Percentiles rank a stretch among this genome's conserved stretches.
phyloP scores from a whole-genome alignment of 1,140 invertebrate species.

The Coptotermes formosanus region DNA sequence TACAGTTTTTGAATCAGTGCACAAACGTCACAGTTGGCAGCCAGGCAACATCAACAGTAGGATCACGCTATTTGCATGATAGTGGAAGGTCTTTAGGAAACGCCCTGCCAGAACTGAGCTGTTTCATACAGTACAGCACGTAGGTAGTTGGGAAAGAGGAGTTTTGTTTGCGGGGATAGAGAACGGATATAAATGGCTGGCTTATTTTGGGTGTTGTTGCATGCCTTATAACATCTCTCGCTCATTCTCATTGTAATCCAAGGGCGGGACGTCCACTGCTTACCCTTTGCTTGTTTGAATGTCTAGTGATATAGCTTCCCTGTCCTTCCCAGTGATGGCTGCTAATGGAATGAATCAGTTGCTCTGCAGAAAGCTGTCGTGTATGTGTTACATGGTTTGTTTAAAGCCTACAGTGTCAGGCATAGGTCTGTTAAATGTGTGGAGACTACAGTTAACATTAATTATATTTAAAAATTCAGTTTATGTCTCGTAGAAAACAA shows the following conservation, averaged over 20 bases:
- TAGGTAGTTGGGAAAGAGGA: background rate
- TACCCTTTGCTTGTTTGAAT: conserved; percentile 3
- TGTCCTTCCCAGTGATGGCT: background rate
- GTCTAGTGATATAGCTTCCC: background rate
- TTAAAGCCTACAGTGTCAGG: no score
- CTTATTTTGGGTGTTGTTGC: conserved; percentile 15
- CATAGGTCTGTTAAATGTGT: no score
- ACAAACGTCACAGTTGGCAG: no score
- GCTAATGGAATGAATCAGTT: background rate
- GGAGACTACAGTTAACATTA: no score
- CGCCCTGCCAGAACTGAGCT: background rate
- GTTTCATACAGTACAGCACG: background rate
- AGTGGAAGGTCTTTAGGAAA: background rate
- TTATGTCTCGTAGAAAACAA: no score
- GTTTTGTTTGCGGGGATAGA: background rate
- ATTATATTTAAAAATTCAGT: no score
- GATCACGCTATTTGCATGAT: background rate
- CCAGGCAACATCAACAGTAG: background rate
- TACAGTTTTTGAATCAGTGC: no score
- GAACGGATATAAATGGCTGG: conserved; percentile 2
- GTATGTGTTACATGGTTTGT: no score
- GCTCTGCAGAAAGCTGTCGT: no score
- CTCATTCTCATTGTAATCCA: conserved; percentile 12
- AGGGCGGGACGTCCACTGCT: background rate
- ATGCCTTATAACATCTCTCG: background rate